Evolutionary conservation across 2,113 vertebrate species (phyloP), one percentile per base, ranked within the genome.

Genomic region (Monarcha castaneiventris): DNA sequence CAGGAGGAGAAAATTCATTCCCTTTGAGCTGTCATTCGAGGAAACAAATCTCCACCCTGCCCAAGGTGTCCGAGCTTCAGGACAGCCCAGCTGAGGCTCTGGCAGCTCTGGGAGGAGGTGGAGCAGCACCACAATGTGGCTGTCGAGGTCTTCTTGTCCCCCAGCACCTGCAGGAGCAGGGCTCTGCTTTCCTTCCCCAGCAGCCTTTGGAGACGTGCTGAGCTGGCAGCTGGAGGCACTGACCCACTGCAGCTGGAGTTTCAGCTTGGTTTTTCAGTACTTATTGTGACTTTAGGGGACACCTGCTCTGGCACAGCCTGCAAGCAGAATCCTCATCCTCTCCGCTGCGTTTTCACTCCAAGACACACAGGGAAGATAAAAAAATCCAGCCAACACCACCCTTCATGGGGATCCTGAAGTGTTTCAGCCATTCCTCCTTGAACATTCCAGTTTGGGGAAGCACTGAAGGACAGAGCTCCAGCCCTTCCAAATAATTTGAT

Each of bases 311-410:
- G 39, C 25, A 15, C 25, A 15, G 11, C 0, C 0, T 1, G 6
- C 55, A 43, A 84, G 59, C 54, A 54, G 27, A 37, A 49, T 33
- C 78, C 12, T 46, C 9, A 4, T 43, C 29, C 64, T 58, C 18
- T 35, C 44, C 0, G 4, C 43, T 73, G 61, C 2, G 4, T 2
- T 5, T 7, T 37, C 21, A 8, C 7, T 48, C 3, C 2, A 55
- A 67, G 30, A 44, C 13, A 27, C 32, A 13, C 11, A 25, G 1
- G 1, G 58, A 72, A 89, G 56, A 9, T 48, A n/a, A 87, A 37
- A 37, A 66, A 56, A 29, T 22, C 20, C 66, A 71, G 33, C 14
- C 44, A 48, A 30, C 6, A 29, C 6, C 58, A 23, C 6, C 46
- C 32, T 74, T 15, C 21, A 4, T 0, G 6, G 35, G 61, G 51